Evolutionary conservation across 1,140 invertebrate genomes (phyloP).

Genomic region (Rhopalosiphum maidis): DNA sequence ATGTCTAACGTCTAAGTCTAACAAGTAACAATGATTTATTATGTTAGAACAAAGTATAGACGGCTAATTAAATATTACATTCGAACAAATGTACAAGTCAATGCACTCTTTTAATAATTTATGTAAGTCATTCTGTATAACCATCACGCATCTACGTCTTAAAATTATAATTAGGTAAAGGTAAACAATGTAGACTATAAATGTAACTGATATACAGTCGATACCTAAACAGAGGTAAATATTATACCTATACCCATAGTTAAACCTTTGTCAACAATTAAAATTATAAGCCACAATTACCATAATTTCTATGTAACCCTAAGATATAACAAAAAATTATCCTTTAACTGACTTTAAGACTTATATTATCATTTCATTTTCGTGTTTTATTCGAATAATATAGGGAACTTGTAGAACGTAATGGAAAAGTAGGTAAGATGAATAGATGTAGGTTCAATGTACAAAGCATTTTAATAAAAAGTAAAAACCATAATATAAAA

Average conservation of each 20-base stretch:
- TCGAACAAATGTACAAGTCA: background rate
- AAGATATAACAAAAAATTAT: background rate
- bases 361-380: background rate
- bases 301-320: background rate
- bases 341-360: background rate
- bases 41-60: background rate
- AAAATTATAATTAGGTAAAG: slow-evolving; percentile 10
- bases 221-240: background rate
- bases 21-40: background rate
- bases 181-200: background rate
- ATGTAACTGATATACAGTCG: background rate
- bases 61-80: background rate
- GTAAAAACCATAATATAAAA: background rate
- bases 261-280: background rate
- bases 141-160: background rate
- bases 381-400: background rate
- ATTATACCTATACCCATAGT: background rate
- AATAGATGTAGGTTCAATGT: background rate
- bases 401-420: background rate
- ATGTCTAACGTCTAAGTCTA: background rate
- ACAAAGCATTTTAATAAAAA: background rate
- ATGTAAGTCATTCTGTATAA: background rate
- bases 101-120: background rate
- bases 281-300: background rate
- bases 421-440: background rate